Evolutionary conservation across 2,888 invertebrate genomes (phyloP), one percentile per base, ranked within the genome.

Genomic region (Matsumyia berberina): DNA sequence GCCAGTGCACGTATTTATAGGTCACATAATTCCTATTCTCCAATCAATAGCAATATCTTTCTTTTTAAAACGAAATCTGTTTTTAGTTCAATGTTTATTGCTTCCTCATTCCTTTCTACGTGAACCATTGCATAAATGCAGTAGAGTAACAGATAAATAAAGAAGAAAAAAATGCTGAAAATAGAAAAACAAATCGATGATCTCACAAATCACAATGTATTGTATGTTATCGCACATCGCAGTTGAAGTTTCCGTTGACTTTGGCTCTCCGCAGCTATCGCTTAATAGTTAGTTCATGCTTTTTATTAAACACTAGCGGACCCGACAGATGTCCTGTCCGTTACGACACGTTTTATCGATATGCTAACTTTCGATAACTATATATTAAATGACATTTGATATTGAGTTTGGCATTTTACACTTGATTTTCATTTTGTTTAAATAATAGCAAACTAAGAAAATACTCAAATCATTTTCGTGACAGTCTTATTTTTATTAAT

Each of bases 171-270:
- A 35, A 1, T 11, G 19, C 73, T 69, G 37, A 69, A 74, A 83
- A 78, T 83, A 83, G 79, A 78, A 29, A 62, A 62, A 8, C 37
- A 44, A 31, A 57, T 69, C 5, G 78, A 69, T 83, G 83, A 83
- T 83, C 73, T 74, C 83, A 83, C 53, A 29, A 67, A n/a, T n/a
- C n/a, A n/a, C n/a, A n/a, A n/a, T n/a, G n/a, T n/a, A n/a, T n/a
- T 5, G 11, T 12, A 24, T 24, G 24, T 24, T 24, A 24, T 24
- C 24, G 62, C 15, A 60, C 7, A 17, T 49, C 12, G 31, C 4
- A 17, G 0, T 55, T 44, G 53, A 42, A 55, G 55, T 69, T 69
- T 46, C 49, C 37, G 49, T 72, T 70, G 35, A 33, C 58, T 29
- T 70, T 35, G 35, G 46, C 24, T 24, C 24, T 58, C 58, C 12